phyloP scores from a whole-genome alignment of 2,797 vertebrate species.

The Argentina silus region DNA sequence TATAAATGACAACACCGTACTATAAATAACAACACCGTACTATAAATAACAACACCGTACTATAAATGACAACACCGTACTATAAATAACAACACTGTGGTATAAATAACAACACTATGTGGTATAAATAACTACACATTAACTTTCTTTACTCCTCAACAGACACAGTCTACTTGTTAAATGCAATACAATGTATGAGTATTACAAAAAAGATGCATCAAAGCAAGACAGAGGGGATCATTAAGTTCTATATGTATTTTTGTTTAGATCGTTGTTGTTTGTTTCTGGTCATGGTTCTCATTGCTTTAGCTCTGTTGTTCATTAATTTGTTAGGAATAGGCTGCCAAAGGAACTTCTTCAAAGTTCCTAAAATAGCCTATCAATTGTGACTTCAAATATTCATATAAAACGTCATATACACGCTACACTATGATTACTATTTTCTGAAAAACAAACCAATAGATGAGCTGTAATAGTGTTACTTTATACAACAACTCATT shows the following conservation, averaged over 20 bases:
- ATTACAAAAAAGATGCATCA: not conserved
- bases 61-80: slow-evolving; percentile 23
- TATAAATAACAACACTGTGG: slow-evolving; percentile 9
- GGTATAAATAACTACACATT: slow-evolving; percentile 10
- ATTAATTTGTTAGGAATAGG: not conserved
- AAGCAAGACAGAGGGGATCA: not conserved
- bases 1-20: no score
- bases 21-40: no score
- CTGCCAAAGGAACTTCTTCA: not conserved
- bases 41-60: no score
- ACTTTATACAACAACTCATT: slow-evolving; percentile 17
- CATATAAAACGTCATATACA: no score
- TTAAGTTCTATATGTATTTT: not conserved
- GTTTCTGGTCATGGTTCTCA: not conserved
- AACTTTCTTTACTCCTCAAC: slow-evolving; percentile 24
- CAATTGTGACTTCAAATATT: no score
- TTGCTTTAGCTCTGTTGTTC: not conserved
- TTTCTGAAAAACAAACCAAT: no score
- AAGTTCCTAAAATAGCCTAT: no score
- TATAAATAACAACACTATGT: slow-evolving; percentile 13
- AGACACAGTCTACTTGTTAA: slow-evolving; percentile 17
- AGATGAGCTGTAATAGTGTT: not conserved
- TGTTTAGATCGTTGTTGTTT: slow-evolving; percentile 2
- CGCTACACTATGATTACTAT: no score
- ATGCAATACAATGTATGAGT: slow-evolving; percentile 11